These are phyloP conservation scores for Chaetodon trifascialis DNA, from an alignment of 2,113 vertebrate species.

Conservation along the genomic window DNA sequence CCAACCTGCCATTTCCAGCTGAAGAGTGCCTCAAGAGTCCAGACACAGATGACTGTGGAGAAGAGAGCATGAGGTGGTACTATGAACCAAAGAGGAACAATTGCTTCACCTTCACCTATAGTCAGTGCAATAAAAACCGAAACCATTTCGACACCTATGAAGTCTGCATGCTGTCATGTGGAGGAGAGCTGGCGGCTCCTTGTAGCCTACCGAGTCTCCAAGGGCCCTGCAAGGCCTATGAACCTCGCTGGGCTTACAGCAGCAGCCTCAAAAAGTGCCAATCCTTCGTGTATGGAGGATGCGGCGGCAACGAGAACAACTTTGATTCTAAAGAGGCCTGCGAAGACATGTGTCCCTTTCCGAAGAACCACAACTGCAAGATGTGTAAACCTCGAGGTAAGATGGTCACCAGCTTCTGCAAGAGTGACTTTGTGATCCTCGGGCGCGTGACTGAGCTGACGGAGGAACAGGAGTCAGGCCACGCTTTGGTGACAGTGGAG, in stretches of 20 bases:
- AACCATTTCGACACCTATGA: constrained; percentile 95
- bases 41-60: constrained; percentile 91
- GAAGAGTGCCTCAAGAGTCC: constrained; percentile 94
- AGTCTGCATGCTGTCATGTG: constrained; percentile 91
- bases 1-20: constrained; percentile 86
- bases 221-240: constrained; percentile 94
- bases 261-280: constrained; percentile 91
- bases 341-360: constrained; percentile 95
- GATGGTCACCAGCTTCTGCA: constrained; percentile 96
- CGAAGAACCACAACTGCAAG: constrained; percentile 91
- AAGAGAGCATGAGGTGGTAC: constrained; percentile 95
- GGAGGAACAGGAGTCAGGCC: constrained; percentile 93
- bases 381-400: constrained; percentile 93
- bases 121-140: constrained; percentile 92
- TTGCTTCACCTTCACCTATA: constrained; percentile 95
- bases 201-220: constrained; percentile 93
- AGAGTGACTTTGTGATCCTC: constrained; percentile 95
- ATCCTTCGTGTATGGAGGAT: constrained; percentile 95
- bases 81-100: constrained; percentile 96
- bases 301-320: constrained; percentile 96
- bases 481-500: constrained; percentile 93
- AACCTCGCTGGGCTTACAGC: constrained; percentile 96
- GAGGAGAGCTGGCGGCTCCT: constrained; percentile 88
- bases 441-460: constrained; percentile 92
- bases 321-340: constrained; percentile 95